Evolutionary conservation across 2,797 vertebrate species (phyloP), one percentile per base, ranked within the genome.

Genomic region (Halcyon chelicuti): DNA sequence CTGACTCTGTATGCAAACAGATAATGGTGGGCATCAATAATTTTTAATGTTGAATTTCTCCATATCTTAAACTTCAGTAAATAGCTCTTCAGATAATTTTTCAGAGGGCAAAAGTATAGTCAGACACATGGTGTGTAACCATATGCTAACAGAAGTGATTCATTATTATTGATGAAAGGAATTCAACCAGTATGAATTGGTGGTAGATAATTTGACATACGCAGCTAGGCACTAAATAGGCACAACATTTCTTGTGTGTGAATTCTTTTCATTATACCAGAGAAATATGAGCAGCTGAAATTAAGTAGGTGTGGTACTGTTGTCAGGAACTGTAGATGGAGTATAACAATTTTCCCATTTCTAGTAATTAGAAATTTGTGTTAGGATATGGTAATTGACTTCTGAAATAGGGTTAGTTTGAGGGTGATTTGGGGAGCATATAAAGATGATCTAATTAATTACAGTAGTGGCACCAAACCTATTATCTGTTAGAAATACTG

Each of bases 71-170:
- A 97, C 94, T 96, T 93, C 75, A 90, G 89, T 95, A 76, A 95
- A 97, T 88, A 95, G 72, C 88, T 91, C 88, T 93, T 95, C 62
- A 49, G 70, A 85, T 88, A 14, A 65, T 90, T 96, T 96, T 88
- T 73, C 79, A 72, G 71, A 93, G 86, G 91, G 77, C 70, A 97
- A 93, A 96, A 93, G 91, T 84, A 71, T 55, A 89, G 77, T 96
- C 88, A 96, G 80, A 72, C 72, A 90, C 83, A 90, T 85, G 94
- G 86, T 84, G 67, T 63, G 80, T 80, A 79, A 47, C 93, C 80
- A 63, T 96, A 86, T 96, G 93, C 62, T 80, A 83, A 74, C 55
- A 88, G 85, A 84, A 95, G 52, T 92, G 95, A 97, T 95, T 95
- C 94, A 97, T 93, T 95, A 94, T 71, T 52, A 66, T 29, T 75